Evolutionary conservation across 2,113 vertebrate genomes (phyloP).

Genomic region (Vimba vimba): DNA sequence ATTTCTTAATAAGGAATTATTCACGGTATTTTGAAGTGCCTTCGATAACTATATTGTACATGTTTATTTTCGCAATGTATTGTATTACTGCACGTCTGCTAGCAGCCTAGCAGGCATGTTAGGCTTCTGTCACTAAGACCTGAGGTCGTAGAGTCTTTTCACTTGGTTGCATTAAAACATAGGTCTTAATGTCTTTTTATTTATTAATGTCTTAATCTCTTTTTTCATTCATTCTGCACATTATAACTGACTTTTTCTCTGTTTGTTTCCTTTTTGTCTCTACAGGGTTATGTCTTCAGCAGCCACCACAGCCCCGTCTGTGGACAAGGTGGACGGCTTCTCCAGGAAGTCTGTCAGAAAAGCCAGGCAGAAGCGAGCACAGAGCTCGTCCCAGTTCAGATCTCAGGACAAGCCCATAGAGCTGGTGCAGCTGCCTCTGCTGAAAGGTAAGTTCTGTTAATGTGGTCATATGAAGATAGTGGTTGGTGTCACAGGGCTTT

Average conservation of each 20-base stretch:
- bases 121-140: no score
- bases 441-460: conserved; percentile 84
- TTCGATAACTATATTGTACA: no score
- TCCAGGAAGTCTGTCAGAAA: conserved; percentile 99
- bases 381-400: conserved; percentile 98
- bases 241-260: not conserved
- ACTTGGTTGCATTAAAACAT: no score
- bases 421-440: conserved; percentile 96
- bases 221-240: not conserved
- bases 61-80: no score
- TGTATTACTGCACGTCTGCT: no score
- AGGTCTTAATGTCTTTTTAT: no score
- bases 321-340: conserved; percentile 99
- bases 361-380: conserved; percentile 98
- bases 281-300: conserved; percentile 99
- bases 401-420: conserved; percentile 99
- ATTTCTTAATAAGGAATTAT: no score
- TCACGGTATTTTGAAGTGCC: no score
- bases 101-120: no score
- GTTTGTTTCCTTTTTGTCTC: conserved; percentile 43
- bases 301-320: conserved; percentile 97
- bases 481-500: conserved; percentile 47
- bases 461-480: not conserved
- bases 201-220: no score
- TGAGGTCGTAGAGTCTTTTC: no score